phyloP scores from a whole-genome alignment of 2,113 vertebrate genomes.

The Leiothrix lutea region DNA sequence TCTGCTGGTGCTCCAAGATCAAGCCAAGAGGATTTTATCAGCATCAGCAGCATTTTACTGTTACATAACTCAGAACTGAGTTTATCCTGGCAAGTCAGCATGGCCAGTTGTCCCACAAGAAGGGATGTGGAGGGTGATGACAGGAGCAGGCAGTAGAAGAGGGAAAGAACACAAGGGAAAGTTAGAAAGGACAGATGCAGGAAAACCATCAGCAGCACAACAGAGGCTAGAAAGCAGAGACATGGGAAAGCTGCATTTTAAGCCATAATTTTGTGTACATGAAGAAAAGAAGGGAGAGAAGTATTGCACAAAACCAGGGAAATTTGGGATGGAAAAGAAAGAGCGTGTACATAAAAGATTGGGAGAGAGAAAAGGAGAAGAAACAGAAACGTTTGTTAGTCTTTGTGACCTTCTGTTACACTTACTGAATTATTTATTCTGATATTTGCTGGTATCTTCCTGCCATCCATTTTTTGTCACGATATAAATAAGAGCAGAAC shows the following conservation, averaged over 20 bases:
- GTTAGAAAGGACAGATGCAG: not conserved
- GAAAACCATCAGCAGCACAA: not conserved
- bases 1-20: not conserved
- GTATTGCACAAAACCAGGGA: not conserved
- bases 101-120: not conserved
- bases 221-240: not conserved
- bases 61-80: not conserved
- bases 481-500: constrained; percentile 21
- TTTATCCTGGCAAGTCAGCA: not conserved
- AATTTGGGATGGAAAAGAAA: not conserved
- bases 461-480: constrained; percentile 38
- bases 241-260: not conserved
- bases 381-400: not conserved
- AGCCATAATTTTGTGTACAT: not conserved
- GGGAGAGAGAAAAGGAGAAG: not conserved
- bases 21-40: not conserved
- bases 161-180: not conserved
- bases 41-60: not conserved
- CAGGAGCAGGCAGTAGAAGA: not conserved
- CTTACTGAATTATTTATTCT: constrained; percentile 47
- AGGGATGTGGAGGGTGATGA: not conserved
- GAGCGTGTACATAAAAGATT: not conserved
- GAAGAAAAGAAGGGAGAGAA: not conserved
- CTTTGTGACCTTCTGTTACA: not conserved
- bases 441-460: constrained; percentile 39